Percentiles rank a stretch among this genome's conserved stretches.
Conservation (phyloP, 2,113 vertebrate genomes). For the Hippocampus guttulatus region DNA sequence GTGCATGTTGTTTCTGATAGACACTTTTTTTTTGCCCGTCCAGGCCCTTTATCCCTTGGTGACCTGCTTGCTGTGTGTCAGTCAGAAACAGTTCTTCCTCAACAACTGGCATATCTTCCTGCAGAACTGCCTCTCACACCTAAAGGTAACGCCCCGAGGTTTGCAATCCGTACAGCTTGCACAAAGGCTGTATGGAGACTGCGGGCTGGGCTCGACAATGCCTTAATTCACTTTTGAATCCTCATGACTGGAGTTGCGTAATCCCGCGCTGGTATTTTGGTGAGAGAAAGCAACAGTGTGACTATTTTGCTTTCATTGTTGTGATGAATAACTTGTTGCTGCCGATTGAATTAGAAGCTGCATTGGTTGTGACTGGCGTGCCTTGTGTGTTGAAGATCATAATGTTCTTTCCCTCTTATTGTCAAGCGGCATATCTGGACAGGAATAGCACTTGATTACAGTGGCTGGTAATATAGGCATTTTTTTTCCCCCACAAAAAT, state of each 20-base stretch:
- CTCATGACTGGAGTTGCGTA: constrained; percentile 36
- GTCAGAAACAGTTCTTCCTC: constrained; percentile 99
- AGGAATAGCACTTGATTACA: constrained; percentile 62
- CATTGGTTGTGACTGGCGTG: constrained; percentile 34
- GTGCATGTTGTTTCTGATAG: background rate
- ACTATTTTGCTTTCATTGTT: background rate
- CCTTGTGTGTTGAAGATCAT: constrained; percentile 48
- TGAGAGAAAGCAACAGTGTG: background rate
- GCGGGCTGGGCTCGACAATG: constrained; percentile 10
- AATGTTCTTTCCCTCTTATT: constrained; percentile 32
- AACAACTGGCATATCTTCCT: constrained; percentile 99
- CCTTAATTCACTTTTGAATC: constrained; percentile 25
- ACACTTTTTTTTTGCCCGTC: constrained; percentile 12
- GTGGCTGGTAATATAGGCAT: background rate
- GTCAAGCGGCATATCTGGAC: constrained; percentile 47
- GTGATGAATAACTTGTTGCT: background rate
- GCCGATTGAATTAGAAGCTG: constrained; percentile 8
- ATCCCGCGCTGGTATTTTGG: constrained; percentile 11
- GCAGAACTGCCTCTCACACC: constrained; percentile 97
- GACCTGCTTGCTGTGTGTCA: constrained; percentile 98
- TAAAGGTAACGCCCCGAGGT: constrained; percentile 81
- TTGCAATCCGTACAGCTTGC: background rate
- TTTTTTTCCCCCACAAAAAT: background rate
- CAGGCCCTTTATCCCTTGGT: constrained; percentile 97
- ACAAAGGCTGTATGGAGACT: constrained; percentile 18